phyloP scores from a whole-genome alignment of 2,113 vertebrate genomes.

The Noctilio leporinus region DNA sequence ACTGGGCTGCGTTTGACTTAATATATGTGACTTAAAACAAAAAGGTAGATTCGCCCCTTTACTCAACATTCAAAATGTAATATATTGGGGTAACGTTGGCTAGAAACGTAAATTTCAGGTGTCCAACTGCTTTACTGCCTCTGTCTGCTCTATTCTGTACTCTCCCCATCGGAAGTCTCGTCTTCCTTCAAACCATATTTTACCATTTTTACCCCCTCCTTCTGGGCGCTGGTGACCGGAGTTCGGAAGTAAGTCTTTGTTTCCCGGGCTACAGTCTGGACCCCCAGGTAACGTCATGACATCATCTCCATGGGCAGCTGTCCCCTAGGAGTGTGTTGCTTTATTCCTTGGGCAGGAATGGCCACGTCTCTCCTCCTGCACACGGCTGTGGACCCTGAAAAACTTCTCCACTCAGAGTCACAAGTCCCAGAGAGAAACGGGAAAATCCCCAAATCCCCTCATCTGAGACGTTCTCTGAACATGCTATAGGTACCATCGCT shows the following conservation, averaged over 20 bases:
- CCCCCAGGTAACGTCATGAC: neutral
- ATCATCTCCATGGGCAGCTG: too few relatives aligned
- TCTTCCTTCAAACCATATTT: neutral
- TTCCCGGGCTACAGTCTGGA: neutral
- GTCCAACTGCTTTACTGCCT: neutral
- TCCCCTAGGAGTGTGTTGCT: accelerated
- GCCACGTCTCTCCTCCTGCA: neutral
- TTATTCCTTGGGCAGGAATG: neutral
- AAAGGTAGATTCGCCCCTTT: neutral
- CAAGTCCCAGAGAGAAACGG: neutral
- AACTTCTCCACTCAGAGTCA: neutral
- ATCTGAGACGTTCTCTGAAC: neutral
- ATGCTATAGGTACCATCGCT: too few relatives aligned
- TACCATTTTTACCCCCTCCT: neutral
- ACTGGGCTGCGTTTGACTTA: neutral
- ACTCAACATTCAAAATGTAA: neutral
- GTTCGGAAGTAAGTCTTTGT: neutral
- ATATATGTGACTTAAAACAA: neutral
- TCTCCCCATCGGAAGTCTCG: neutral
- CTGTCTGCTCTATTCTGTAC: neutral
- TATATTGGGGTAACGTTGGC: neutral
- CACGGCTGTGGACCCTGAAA: neutral
- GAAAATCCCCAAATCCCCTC: neutral
- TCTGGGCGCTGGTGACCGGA: neutral
- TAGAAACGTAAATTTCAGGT: neutral